Percentiles rank a stretch among this genome's conserved stretches.
These are phyloP conservation scores for Amaurobius ferox DNA, from an alignment of 2,888 invertebrate species.

Conservation along the genomic window DNA sequence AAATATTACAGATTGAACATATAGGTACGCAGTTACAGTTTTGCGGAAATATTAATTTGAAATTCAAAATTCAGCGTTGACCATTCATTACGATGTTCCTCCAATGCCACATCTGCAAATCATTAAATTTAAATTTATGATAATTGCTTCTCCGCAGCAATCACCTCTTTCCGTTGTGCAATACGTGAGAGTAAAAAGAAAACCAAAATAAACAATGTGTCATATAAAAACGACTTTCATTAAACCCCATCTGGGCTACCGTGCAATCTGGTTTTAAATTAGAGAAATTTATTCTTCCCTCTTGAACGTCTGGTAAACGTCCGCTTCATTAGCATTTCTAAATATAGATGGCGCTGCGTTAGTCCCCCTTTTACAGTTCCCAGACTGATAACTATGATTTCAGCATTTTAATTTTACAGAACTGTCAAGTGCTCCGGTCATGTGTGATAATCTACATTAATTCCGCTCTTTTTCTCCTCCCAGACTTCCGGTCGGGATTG, in stretches of 20 bases:
- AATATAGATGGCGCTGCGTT: conserved; percentile 47
- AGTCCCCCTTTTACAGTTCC: conserved; percentile 4
- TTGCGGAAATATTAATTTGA: too few species aligned
- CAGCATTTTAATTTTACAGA: neutral
- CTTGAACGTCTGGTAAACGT: conserved; percentile 5
- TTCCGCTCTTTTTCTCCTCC: neutral
- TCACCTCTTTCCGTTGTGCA: neutral
- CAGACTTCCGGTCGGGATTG: neutral
- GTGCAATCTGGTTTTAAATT: neutral
- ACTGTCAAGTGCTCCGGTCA: too few species aligned
- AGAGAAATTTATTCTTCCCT: neutral
- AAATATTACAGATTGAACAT: too few species aligned
- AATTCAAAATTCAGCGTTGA: too few species aligned
- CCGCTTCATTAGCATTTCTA: conserved; percentile 23
- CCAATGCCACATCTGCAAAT: neutral
- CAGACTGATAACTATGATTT: neutral
- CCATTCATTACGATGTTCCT: neutral
- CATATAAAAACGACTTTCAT: neutral
- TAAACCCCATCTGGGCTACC: neutral
- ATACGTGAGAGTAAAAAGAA: neutral
- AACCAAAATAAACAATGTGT: neutral
- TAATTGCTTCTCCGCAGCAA: neutral
- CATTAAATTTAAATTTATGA: conserved; percentile 10
- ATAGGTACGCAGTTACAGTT: too few species aligned
- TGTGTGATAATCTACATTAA: neutral